These are phyloP conservation scores for Plectus sambesii DNA, from an alignment of 1,140 invertebrate species.

Conservation along the genomic window DNA sequence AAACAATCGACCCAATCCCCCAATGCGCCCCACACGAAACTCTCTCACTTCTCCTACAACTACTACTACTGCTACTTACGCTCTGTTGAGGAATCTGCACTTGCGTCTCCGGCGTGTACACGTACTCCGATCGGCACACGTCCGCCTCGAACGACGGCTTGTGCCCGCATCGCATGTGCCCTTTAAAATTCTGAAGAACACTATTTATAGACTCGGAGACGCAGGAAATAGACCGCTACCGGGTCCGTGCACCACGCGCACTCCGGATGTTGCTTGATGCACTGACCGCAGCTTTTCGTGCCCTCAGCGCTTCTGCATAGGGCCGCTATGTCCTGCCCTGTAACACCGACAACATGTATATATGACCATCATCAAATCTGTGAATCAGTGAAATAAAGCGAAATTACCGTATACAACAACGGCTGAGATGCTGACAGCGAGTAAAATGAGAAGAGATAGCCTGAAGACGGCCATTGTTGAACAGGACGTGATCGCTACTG, in stretches of 20 bases:
- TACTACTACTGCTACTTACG: slow-evolving; percentile 17
- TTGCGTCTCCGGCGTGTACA: slow-evolving; percentile 35
- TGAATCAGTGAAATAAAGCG: too few species aligned
- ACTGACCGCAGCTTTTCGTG: slow-evolving; percentile 24
- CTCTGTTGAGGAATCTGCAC: slow-evolving; percentile 31
- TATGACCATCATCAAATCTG: too few species aligned
- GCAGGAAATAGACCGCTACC: slow-evolving; percentile 18
- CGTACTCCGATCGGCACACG: slow-evolving; percentile 22
- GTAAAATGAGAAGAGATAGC: too few species aligned
- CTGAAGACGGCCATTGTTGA: too few species aligned
- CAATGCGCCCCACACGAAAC: too few species aligned
- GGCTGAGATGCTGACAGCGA: too few species aligned
- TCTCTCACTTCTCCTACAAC: too few species aligned
- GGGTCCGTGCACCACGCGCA: slow-evolving; percentile 39
- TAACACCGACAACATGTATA: too few species aligned
- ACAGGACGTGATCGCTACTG: too few species aligned
- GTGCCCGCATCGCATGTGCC: slow-evolving; percentile 24
- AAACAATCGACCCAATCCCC: too few species aligned
- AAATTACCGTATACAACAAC: too few species aligned
- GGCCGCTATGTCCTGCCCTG: too few species aligned
- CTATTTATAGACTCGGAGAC: slow-evolving; percentile 3
- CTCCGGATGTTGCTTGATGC: slow-evolving; percentile 32
- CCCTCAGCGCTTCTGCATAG: slow-evolving; percentile 13
- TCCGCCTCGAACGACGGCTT: slow-evolving; percentile 25
- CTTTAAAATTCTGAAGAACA: slow-evolving; percentile 25